Base-by-base conservation (phyloP, 2,113 vertebrate genomes). In the Colius striatus region DNA sequence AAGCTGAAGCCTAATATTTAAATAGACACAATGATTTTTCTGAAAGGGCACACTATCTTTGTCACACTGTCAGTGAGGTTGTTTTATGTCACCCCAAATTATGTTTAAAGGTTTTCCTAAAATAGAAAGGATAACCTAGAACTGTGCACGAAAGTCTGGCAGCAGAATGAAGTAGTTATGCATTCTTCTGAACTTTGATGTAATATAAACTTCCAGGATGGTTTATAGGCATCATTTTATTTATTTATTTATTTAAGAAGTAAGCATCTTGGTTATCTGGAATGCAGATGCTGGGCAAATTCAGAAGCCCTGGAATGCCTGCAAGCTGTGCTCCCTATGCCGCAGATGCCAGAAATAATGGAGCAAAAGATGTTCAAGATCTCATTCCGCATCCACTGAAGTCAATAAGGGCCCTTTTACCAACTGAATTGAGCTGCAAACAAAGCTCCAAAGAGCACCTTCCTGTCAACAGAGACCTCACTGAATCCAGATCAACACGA, bases 1-100 rank as follows among this genome's bases (percentile, higher is more conserved):
- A 96, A 97, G 92, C 83, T 91, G 94, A 97, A 97, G 92, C 80
- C 72, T 92, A 95, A 95, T 97, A 97, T 97, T 97, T 97, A 97
- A 97, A 96, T 50, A 96, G 80, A 68, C 94, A 97, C 67, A 94
- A 97, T 74, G 87, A 90, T 95, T 95, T 92, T 96, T 96, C 47
- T 75, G 79, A 85, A 90, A 78, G 68, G 57, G 68, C 53, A 62
- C 60, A 89, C n/a, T 73, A 87, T 94, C 92, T 93, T 86, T 94
- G 85, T 88, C 94, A 94, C 75, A 65, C 91, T 95, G 92, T 66
- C 95, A 95, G 65, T 4, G 6, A 84, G 45, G 80, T 90, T 96
- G 89, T 92, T 97, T 97, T 93, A 93, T 79, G 78, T 88, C 76
- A 91, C 60, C 91, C 75, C 75, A 93, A 93, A 92, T 50, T 54